Evolutionary conservation across 2,888 invertebrate genomes (phyloP).

Genomic region (Leuctra nigra): DNA sequence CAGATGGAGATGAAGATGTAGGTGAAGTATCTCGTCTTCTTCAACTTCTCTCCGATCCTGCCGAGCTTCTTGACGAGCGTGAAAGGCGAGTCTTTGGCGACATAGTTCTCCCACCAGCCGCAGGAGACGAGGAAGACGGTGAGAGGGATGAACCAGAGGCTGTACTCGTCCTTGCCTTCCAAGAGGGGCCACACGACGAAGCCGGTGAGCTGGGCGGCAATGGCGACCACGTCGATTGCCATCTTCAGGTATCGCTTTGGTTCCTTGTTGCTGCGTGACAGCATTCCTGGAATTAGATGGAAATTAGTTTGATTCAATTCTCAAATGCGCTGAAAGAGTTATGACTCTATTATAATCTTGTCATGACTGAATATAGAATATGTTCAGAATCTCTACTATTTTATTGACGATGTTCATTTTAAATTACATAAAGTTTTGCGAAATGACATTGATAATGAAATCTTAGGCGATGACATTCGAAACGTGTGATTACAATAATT

Average conservation of each 20-base stretch:
- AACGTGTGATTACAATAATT: too few species aligned
- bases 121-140: slow-evolving; percentile 62
- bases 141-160: slow-evolving; percentile 54
- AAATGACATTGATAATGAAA: too few species aligned
- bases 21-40: slow-evolving; percentile 57
- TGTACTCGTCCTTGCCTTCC: slow-evolving; percentile 38
- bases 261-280: slow-evolving; percentile 40
- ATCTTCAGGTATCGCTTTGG: slow-evolving; percentile 41
- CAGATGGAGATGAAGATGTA: slow-evolving; percentile 66
- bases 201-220: slow-evolving; percentile 57
- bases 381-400: too few species aligned
- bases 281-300: slow-evolving; percentile 24
- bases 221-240: slow-evolving; percentile 51
- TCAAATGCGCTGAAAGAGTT: too few species aligned
- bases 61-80: slow-evolving; percentile 39
- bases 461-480: too few species aligned
- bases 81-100: slow-evolving; percentile 36
- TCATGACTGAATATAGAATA: too few species aligned
- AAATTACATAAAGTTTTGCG: too few species aligned
- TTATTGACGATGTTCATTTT: too few species aligned
- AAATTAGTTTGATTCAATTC: too few species aligned
- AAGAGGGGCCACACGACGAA: slow-evolving; percentile 62
- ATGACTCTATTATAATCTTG: too few species aligned
- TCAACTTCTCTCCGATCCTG: slow-evolving; percentile 49
- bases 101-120: slow-evolving; percentile 82